Percentiles rank a stretch among this genome's conserved stretches.
Conservation (phyloP, 1,140 invertebrate genomes). For the Rhynchophorus ferrugineus region DNA sequence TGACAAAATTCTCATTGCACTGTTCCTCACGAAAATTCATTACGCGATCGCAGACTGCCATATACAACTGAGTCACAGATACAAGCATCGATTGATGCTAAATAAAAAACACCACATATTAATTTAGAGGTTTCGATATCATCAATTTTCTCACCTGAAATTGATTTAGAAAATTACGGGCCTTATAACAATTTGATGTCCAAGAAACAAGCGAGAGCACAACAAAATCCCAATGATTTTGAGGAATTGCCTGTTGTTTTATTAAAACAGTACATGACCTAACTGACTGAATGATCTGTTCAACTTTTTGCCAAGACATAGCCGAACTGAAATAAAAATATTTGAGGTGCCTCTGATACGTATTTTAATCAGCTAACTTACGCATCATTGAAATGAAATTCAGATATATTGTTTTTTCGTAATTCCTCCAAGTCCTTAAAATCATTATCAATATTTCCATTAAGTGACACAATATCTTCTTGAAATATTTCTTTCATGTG, state of each 20-base stretch:
- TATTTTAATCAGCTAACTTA: no score
- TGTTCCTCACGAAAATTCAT: slow-evolving; percentile 42
- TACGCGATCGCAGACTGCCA: slow-evolving; percentile 43
- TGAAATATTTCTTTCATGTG: no score
- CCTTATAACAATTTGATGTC: slow-evolving; percentile 40
- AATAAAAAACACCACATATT: slow-evolving; percentile 34
- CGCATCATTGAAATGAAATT: no score
- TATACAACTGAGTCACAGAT: slow-evolving; percentile 46
- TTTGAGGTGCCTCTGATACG: no score
- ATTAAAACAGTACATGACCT: not conserved
- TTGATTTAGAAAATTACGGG: not conserved
- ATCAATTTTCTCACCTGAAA: not conserved
- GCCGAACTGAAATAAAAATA: no score
- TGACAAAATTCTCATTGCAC: slow-evolving; percentile 42
- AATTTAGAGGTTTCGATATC: not conserved
- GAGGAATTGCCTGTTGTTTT: not conserved
- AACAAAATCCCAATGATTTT: slow-evolving; percentile 57
- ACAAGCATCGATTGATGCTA: slow-evolving; percentile 41
- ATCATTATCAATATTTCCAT: no score
- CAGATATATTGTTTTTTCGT: no score
- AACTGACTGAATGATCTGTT: no score
- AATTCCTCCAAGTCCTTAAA: no score
- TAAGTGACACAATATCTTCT: no score
- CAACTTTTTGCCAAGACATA: no score
- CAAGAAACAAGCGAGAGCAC: slow-evolving; percentile 57